phyloP scores from a whole-genome alignment of 2,797 vertebrate genomes.

The Botia almorhae region DNA sequence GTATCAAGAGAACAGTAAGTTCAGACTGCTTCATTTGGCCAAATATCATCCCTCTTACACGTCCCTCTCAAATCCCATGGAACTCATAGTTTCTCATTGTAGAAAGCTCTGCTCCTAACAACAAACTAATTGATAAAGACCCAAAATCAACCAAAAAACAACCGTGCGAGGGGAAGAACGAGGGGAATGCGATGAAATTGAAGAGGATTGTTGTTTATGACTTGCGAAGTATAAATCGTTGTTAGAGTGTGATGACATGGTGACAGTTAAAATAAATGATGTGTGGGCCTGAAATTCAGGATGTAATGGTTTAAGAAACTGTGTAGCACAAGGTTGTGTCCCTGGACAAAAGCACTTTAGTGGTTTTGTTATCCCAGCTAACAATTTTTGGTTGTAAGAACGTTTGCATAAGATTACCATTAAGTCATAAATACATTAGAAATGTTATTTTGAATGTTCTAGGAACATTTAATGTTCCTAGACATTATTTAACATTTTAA shows the following conservation, averaged over 20 bases:
- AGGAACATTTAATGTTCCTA: too few species aligned
- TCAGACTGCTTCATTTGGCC: constrained; percentile 29
- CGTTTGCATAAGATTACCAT: too few species aligned
- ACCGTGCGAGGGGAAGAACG: constrained; percentile 2
- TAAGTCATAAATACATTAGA: too few species aligned
- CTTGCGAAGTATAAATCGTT: constrained; percentile 40
- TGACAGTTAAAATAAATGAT: constrained; percentile 48
- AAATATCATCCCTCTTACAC: constrained; percentile 25
- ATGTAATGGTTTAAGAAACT: constrained; percentile 2
- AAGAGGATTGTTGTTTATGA: constrained; percentile 43
- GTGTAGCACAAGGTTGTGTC: constrained; percentile 30
- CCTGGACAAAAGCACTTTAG: background rate
- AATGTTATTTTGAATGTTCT: too few species aligned
- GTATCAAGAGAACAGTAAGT: constrained; percentile 46
- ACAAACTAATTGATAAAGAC: constrained; percentile 23
- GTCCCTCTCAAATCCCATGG: background rate
- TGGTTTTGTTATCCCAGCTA: background rate
- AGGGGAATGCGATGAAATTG: constrained; percentile 28
- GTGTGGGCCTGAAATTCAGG: constrained; percentile 42
- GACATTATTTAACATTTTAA: too few species aligned
- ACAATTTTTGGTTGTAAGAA: too few species aligned
- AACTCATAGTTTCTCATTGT: constrained; percentile 26
- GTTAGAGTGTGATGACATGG: constrained; percentile 43
- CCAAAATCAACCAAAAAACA: background rate
- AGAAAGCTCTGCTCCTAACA: constrained; percentile 20